A percentile compares a stretch with the other conserved stretches of the same genome.
phyloP scores from a whole-genome alignment of 2,797 vertebrate species.

The Myotis findleyi region DNA sequence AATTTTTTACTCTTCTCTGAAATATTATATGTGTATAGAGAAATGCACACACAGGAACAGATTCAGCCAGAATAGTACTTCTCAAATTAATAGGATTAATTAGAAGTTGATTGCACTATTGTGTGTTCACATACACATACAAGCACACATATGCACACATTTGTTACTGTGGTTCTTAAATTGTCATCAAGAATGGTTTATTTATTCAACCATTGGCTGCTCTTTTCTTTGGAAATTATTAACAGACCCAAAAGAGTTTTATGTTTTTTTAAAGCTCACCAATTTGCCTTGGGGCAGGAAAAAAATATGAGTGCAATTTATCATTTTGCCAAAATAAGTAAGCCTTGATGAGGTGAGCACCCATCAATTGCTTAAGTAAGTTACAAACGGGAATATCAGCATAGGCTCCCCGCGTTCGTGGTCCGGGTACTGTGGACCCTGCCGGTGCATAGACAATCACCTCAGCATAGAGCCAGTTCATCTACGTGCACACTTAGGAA shows the following conservation, averaged over 20 bases:
- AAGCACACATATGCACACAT: background rate
- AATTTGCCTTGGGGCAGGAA: slow-evolving; percentile 59
- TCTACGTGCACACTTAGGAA: background rate
- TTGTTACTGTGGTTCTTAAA: slow-evolving; percentile 51
- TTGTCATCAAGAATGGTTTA: slow-evolving; percentile 71
- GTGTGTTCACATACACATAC: background rate
- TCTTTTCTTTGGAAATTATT: slow-evolving; percentile 78
- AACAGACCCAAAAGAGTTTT: slow-evolving; percentile 70
- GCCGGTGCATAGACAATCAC: background rate
- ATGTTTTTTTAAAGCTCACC: slow-evolving; percentile 60
- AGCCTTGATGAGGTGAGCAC: slow-evolving; percentile 60
- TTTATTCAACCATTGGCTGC: slow-evolving; percentile 72
- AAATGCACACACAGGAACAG: background rate
- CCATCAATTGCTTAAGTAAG: slow-evolving; percentile 33
- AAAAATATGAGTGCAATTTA: slow-evolving; percentile 68
- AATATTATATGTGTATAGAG: background rate
- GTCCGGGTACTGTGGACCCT: background rate
- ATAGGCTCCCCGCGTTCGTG: background rate
- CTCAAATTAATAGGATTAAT: slow-evolving; percentile 37
- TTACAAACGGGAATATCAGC: background rate
- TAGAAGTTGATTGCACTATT: background rate
- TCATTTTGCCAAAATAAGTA: slow-evolving; percentile 76
- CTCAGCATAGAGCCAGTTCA: background rate
- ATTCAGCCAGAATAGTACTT: background rate
- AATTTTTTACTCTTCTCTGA: slow-evolving; percentile 7